Evolutionary conservation across 2,888 invertebrate species (phyloP).

Genomic region (Acleris cristana): DNA sequence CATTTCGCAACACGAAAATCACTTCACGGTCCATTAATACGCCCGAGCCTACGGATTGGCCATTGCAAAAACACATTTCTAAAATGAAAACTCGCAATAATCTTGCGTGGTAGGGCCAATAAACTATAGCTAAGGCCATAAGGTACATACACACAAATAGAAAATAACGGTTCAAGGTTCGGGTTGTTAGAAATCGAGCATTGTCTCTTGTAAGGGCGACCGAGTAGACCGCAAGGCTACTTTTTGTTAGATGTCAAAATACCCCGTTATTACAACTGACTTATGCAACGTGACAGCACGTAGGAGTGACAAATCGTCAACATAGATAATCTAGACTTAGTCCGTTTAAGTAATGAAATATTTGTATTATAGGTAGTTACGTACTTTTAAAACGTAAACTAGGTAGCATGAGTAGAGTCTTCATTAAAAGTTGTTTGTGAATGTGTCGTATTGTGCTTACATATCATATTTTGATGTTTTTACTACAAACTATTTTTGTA

Average conservation of each 20-base stretch:
- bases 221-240: conserved; percentile 66
- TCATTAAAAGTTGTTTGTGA: too few relatives aligned
- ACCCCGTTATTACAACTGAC: conserved; percentile 44
- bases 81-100: conserved; percentile 37
- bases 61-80: conserved; percentile 23
- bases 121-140: conserved; percentile 41
- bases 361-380: background rate
- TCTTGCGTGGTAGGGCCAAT: conserved; percentile 43
- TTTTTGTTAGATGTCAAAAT: conserved; percentile 72
- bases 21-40: conserved; percentile 27
- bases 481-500: too few relatives aligned
- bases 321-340: conserved; percentile 7
- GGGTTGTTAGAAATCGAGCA: conserved; percentile 66
- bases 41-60: background rate
- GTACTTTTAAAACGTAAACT: background rate
- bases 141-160: conserved; percentile 49
- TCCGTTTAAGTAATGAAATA: background rate
- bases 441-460: too few relatives aligned
- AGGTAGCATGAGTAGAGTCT: too few relatives aligned
- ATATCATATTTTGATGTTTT: too few relatives aligned
- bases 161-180: conserved; percentile 66
- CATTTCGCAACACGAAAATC: conserved; percentile 1
- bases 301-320: conserved; percentile 32
- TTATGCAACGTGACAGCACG: conserved; percentile 53
- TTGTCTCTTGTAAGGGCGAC: conserved; percentile 65